Percentiles rank a stretch among this genome's conserved stretches.
These are phyloP conservation scores for Mormyrus lacerda DNA, from an alignment of 2,113 vertebrate genomes.

Conservation along the genomic window DNA sequence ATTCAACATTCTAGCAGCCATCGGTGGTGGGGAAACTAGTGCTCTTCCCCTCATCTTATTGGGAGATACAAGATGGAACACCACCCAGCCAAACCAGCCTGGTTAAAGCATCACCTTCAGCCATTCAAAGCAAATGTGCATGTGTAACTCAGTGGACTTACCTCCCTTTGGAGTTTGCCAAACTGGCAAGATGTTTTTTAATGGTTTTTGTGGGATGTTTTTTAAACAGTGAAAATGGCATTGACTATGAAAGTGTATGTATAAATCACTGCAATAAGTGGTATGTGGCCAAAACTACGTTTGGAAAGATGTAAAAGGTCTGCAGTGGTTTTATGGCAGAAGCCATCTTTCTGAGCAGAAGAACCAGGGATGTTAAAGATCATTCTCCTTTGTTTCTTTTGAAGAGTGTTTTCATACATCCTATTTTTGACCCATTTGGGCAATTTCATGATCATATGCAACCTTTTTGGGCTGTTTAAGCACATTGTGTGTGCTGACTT, in stretches of 20 bases:
- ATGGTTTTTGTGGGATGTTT: constrained; percentile 13
- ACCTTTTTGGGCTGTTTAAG: background rate
- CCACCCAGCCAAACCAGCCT: background rate
- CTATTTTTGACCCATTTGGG: background rate
- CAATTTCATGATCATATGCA: background rate
- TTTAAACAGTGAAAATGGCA: constrained; percentile 3
- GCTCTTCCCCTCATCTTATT: background rate
- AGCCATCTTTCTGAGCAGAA: background rate
- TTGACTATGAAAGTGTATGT: constrained; percentile 16
- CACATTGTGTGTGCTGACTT: background rate
- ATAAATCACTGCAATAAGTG: constrained; percentile 13
- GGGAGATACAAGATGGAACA: background rate
- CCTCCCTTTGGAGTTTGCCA: background rate
- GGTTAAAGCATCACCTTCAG: background rate
- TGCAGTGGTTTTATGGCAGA: background rate
- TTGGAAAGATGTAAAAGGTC: background rate
- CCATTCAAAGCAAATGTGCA: background rate
- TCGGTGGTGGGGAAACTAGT: background rate
- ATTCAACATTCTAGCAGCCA: background rate
- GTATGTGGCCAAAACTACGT: background rate
- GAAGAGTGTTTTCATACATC: background rate
- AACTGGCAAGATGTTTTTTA: background rate
- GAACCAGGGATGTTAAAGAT: background rate
- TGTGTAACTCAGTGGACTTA: background rate
- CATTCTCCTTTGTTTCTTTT: background rate